Base-by-base conservation (phyloP, 1,140 invertebrate genomes). In the Odontomachus brunneus region DNA sequence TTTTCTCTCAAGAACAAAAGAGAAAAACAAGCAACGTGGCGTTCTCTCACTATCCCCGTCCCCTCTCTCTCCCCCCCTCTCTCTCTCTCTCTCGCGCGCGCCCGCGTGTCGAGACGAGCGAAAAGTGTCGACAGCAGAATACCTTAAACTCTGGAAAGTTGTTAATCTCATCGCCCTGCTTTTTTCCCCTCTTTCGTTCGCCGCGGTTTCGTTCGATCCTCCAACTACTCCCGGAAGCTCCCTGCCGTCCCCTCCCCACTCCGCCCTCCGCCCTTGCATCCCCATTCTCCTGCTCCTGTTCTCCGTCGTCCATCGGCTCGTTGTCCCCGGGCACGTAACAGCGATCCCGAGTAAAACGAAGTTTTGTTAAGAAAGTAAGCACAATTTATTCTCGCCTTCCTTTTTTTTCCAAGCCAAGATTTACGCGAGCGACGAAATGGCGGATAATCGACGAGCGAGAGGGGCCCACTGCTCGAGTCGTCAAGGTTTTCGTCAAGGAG, bases 281-380 rank as follows among this genome's bases (percentile, higher is more conserved):
- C 38, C 9, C 38, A 9, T 9, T 11, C 38, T 66, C 75, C 60
- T n/a, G n/a, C n/a, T 75, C 26, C 63, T 75, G 51, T 59, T 65
- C 33, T 24, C 49, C 59, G 62, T 65, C 75, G 51, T 78, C 75
- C 33, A 44, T 19, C 74, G 72, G 29, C 5, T 33, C 60, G 49
- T 29, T 29, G 75, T 80, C 65, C 71, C 24, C 51, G 65, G 59
- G 33, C 75, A 80, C 75, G 75, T 80, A 80, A 69, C 75, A 59
- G 33, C 75, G 59, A 75, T 75, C 73, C 44, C 44, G 51, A 80
- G 65, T 69, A 71, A 80, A 71, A 57, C 51, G 29, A 80, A 80
- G 75, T 80, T 80, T 80, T 80, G 75, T 80, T 69, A 80, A 80
- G 75, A 80, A 80, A 80, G 75, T 80, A 80, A 80, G 75, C 65